Evolutionary conservation across 2,797 vertebrate species (phyloP).

Genomic region (Etheostoma nigrum): DNA sequence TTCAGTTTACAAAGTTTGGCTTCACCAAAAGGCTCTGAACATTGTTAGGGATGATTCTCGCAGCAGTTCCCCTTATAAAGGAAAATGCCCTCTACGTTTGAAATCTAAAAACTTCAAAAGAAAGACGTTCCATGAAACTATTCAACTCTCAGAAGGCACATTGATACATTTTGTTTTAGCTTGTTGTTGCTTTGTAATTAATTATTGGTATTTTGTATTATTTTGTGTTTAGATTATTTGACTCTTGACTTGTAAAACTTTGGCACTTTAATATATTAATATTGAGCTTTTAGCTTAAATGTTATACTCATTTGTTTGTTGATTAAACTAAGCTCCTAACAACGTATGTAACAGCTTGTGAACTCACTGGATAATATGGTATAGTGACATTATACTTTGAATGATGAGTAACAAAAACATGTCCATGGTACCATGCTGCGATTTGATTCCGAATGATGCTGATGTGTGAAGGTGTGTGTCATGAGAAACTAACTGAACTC

Average conservation of each 20-base stretch:
- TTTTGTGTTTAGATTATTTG: neutral
- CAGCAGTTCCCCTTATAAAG: constrained; percentile 4
- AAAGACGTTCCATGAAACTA: neutral
- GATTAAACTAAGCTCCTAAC: no score
- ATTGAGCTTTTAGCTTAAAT: no score
- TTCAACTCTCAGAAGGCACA: neutral
- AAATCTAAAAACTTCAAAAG: neutral
- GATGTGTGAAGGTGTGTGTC: constrained; percentile 2
- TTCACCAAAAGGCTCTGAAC: neutral
- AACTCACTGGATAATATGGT: no score
- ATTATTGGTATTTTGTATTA: neutral
- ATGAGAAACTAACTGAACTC: neutral
- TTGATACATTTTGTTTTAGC: neutral
- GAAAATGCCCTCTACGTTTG: neutral
- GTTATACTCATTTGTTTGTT: no score
- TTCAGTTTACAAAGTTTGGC: neutral
- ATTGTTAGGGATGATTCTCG: neutral
- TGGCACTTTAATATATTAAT: no score
- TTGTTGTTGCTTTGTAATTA: neutral
- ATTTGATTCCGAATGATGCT: constrained; percentile 7
- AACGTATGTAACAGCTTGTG: no score
- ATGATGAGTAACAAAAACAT: no score
- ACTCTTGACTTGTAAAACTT: no score
- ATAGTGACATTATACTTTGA: no score
- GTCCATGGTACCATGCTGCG: neutral